phyloP scores from a whole-genome alignment of 2,113 vertebrate species.

The Heptranchias perlo region DNA sequence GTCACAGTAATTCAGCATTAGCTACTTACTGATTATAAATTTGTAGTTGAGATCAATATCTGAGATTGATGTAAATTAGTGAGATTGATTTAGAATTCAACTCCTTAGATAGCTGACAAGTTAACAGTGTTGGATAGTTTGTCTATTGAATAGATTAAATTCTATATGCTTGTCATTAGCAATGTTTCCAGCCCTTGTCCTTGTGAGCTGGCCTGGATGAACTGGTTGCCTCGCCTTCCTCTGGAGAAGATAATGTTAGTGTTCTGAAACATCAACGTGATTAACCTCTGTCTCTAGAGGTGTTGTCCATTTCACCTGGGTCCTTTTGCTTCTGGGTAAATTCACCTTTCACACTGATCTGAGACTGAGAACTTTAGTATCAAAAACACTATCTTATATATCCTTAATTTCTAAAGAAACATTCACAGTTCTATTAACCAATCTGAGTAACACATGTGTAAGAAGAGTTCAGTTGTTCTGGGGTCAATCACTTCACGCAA shows the following conservation, averaged over 20 bases:
- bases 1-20: background rate
- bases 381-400: background rate
- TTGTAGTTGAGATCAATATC: background rate
- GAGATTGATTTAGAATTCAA: background rate
- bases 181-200: background rate
- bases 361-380: background rate
- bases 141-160: slow-evolving; percentile 6
- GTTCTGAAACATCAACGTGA: background rate
- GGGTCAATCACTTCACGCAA: background rate
- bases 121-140: background rate
- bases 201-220: background rate
- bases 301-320: background rate
- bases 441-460: background rate
- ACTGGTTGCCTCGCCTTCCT: background rate
- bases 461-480: background rate
- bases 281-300: background rate
- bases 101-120: background rate
- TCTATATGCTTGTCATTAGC: background rate
- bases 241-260: background rate
- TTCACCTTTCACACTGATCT: background rate
- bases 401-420: background rate
- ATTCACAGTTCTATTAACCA: background rate
- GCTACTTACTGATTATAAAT: background rate
- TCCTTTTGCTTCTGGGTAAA: background rate
- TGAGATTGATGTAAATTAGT: background rate